Evolutionary conservation across 1,140 invertebrate genomes (phyloP), one percentile per base, ranked within the genome.

Genomic region (Amphibalanus amphitrite): DNA sequence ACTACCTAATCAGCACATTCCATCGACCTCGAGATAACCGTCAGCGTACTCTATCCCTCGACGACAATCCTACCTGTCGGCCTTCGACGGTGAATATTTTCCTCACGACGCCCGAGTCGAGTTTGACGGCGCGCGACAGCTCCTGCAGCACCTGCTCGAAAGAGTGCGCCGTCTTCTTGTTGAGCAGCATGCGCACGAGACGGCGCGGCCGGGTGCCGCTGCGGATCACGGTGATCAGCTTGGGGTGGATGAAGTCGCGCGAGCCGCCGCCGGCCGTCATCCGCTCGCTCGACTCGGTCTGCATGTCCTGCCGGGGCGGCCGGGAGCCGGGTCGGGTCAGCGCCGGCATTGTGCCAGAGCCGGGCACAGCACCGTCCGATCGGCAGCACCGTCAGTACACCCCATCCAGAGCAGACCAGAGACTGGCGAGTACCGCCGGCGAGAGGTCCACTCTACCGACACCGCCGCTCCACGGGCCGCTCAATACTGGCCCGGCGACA

Each of bases 181-280:
- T 98, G 29, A 98, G 81, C 72, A 98, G 82, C 73, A 98, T 82
- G 71, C 95, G 84, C 72, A 95, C 86, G 28, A 94, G 89, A 83
- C 90, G 92, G 74, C 95, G 84, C 13, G 95, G 96, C 79, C 95
- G 93, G 6, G 90, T 89, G 68, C 95, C 96, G 82, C 92, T 93
- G 70, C 93, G 85, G 74, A 98, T 91, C 70, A 98, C 83, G 30
- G 93, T 95, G 47, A 98, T 90, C 74, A 98, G 90, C 76, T 90
- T 88, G 67, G 95, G 95, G 78, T 89, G 86, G 40, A 97, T 90
- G 75, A 81, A 82, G 40, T 72, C 70, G 20, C 74, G 73, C 71
- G 72, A 40, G 71, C 69, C 25, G 67, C 70, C 29, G 73, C 65
- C 33, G n/a, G n/a, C n/a, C n/a, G n/a, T n/a, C 65, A 59, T 59